Evolutionary conservation across 2,797 vertebrate species (phyloP), one percentile per base, ranked within the genome.

Genomic region (Lithobates pipiens): DNA sequence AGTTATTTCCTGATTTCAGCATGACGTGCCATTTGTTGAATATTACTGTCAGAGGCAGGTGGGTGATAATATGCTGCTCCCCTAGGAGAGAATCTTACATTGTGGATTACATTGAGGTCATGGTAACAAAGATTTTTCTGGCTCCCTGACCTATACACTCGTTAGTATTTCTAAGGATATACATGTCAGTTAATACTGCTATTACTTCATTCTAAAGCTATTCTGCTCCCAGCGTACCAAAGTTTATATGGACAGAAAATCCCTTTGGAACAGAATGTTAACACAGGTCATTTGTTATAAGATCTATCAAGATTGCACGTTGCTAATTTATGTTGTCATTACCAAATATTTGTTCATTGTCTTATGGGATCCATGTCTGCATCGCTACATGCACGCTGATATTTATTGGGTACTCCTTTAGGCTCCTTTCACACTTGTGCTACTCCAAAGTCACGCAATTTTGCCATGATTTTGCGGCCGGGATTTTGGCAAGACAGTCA

Each of bases 211-310:
- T 36, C 32, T n/a, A 18, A 67, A 85, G 42, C 3, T 79, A 78
- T 85, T 34, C 34, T 34, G 4, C 25, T 77, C 50, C 32, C 39
- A 57, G 65, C 21, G 15, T 21, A 42, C 72, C 39, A 13, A 3
- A 32, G 54, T 77, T 68, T 25, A 71, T 46, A 78, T 63, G 34
- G 77, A 70, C 50, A 16, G 34, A 34, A 42, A 61, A 63, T 27
- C 18, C 76, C 23, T 74, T 61, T 65, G 76, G 29, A 54, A 39
- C 44, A 32, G 10, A 13, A 27, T 63, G 67, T 65, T 77, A 27
- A 42, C 83, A 50, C 21, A 73, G 76, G 39, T 71, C 67, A 84
- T 77, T 68, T 85, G 61, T 74, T 69, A 79, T 78, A n/a, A 44
- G 25, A 32, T 34, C 16, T 46, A 23, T 81, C 79, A 57, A 72